phyloP scores from a whole-genome alignment of 2,113 vertebrate genomes.

The Ramphastos sulfuratus region DNA sequence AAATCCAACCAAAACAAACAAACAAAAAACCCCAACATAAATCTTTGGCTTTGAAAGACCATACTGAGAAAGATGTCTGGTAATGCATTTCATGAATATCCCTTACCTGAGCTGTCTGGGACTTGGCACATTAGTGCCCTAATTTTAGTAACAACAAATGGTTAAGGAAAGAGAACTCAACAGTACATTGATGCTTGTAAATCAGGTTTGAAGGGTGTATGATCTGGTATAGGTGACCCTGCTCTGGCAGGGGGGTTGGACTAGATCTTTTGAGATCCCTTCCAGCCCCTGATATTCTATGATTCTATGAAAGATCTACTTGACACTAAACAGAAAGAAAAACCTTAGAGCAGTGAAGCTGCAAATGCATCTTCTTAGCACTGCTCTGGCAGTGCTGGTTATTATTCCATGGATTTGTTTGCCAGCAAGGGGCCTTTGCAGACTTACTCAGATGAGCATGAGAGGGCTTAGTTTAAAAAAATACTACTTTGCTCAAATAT shows the following conservation, averaged over 20 bases:
- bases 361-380: not conserved
- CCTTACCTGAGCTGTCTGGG: not conserved
- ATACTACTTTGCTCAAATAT: not conserved
- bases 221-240: too few relatives aligned
- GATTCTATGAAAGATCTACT: constrained; percentile 25
- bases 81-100: not conserved
- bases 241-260: too few relatives aligned
- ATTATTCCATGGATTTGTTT: not conserved
- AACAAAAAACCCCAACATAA: not conserved
- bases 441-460: not conserved
- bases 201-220: constrained; percentile 16
- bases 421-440: not conserved
- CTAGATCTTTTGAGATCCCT: too few relatives aligned
- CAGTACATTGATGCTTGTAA: constrained; percentile 20
- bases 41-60: not conserved
- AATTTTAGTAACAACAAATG: not conserved
- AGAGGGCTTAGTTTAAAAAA: not conserved
- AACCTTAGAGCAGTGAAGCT: not conserved
- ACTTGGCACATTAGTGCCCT: not conserved
- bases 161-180: constrained; percentile 9
- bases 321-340: constrained; percentile 59
- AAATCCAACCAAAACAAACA: not conserved
- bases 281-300: too few relatives aligned
- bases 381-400: not conserved
- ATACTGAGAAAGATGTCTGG: not conserved